Evolutionary conservation across 2,888 invertebrate species (phyloP), one percentile per base, ranked within the genome.

Genomic region (Rhogogaster chlorosoma): DNA sequence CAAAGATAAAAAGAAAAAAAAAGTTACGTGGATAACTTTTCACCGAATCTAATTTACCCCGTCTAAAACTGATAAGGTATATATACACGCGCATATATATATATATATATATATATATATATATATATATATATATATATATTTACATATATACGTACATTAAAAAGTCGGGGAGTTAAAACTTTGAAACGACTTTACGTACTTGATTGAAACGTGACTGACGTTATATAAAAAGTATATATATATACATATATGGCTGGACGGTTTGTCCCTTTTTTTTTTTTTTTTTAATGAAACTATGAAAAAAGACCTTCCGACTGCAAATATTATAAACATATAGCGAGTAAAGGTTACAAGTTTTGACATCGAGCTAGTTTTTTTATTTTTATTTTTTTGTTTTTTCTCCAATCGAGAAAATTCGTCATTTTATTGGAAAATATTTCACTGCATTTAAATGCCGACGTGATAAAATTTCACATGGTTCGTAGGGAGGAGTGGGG

Each of bases 181-280:
- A 32, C 45, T 53, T 22, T 18, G 53, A 26, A 77, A 29, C 77
- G 29, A 77, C 77, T 77, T 45, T 32, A 38, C 77, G 49, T 38
- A 29, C 49, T 77, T 4, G 53, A 77, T 77, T 77, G 73, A 73
- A 73, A 73, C 73, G 73, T 73, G 73, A 45, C 73, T 26, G 73
- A 73, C 73, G 42, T 73, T 73, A 0, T n/a, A n/a, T n/a, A n/a
- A n/a, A 12, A 26, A n/a, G 5, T n/a, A 7, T 6, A n/a, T n/a
- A n/a, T n/a, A 38, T 38, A 4, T n/a, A n/a, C n/a, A n/a, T n/a
- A n/a, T n/a, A n/a, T n/a, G 38, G 67, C 67, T 26, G 15, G 22
- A 73, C 10, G 42, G 22, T 12, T 73, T 73, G 9, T 42, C 2
- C 42, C 12, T 1, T 42, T 38, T 38, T 42, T 12, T 38, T 38